These are phyloP conservation scores for Blastomussa wellsi DNA, from an alignment of 92 coral and sea anemone genomes.

Conservation along the genomic window DNA sequence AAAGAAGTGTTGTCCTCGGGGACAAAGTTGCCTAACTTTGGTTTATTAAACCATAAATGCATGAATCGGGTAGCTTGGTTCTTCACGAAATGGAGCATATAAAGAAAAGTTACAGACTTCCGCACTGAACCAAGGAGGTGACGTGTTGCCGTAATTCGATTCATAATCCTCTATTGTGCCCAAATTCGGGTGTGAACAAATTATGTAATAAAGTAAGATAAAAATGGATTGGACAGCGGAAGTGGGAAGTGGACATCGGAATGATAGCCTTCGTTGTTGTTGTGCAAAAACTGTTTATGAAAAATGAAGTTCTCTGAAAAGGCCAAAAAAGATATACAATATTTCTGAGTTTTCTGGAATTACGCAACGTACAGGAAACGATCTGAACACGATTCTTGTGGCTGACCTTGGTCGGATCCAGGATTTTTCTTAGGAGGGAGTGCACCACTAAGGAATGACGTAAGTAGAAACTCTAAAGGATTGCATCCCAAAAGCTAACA, in stretches of 20 bases:
- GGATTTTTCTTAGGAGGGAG: no score
- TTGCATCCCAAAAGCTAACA: no score
- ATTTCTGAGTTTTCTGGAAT: no score
- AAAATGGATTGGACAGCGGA: not conserved
- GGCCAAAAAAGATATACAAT: no score
- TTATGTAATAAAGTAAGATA: not conserved
- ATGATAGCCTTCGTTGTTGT: not conserved
- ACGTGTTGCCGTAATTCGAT: not conserved
- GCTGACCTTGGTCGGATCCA: no score
- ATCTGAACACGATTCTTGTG: no score
- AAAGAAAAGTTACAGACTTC: not conserved
- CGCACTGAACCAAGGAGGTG: not conserved
- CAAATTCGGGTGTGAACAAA: not conserved
- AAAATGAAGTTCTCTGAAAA: no score
- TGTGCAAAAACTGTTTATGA: no score
- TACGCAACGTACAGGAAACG: no score
- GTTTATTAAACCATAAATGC: not conserved
- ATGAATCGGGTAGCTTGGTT: not conserved
- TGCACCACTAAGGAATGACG: no score
- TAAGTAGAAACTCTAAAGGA: no score
- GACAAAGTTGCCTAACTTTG: not conserved
- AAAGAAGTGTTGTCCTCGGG: not conserved
- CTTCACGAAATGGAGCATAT: not conserved
- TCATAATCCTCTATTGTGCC: not conserved
- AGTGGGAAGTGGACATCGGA: not conserved